Evolutionary conservation across 2,888 invertebrate genomes (phyloP).

Genomic region (Nyleta sp.): DNA sequence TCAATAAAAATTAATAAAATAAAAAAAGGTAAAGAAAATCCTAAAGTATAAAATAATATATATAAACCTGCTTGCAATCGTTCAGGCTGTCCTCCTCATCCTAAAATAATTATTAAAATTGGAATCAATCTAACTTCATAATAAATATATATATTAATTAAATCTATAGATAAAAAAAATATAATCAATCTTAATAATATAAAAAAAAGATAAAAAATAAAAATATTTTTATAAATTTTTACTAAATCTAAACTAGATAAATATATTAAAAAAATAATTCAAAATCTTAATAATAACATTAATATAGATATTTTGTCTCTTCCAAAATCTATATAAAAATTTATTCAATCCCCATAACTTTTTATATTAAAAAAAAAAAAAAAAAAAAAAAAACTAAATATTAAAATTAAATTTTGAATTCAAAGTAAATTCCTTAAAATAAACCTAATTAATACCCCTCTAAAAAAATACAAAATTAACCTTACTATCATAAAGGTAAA

Average conservation of each 20-base stretch:
- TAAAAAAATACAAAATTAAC: conserved; percentile 84
- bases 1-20: conserved; percentile 82
- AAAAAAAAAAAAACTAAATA: conserved; percentile 30
- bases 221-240: conserved; percentile 52
- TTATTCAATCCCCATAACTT: conserved; percentile 4
- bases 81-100: conserved; percentile 88
- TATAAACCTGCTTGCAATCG: conserved; percentile 87
- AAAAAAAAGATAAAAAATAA: conserved; percentile 67
- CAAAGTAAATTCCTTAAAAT: conserved; percentile 34
- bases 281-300: conserved; percentile 83
- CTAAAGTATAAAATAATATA: conserved; percentile 88
- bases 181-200: conserved; percentile 84
- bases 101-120: conserved; percentile 87
- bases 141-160: conserved; percentile 88
- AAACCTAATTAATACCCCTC: conserved; percentile 78
- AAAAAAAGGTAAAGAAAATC: conserved; percentile 87
- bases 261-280: conserved; percentile 86
- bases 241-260: conserved; percentile 77
- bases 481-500: conserved; percentile 76
- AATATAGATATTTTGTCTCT: conserved; percentile 49
- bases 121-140: conserved; percentile 88
- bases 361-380: conserved; percentile 30
- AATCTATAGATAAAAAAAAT: conserved; percentile 85
- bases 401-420: conserved; percentile 38
- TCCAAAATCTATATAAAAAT: conserved; percentile 39